Conservation (phyloP, 2,797 vertebrate genomes). For the Phalloptychus januarius region DNA sequence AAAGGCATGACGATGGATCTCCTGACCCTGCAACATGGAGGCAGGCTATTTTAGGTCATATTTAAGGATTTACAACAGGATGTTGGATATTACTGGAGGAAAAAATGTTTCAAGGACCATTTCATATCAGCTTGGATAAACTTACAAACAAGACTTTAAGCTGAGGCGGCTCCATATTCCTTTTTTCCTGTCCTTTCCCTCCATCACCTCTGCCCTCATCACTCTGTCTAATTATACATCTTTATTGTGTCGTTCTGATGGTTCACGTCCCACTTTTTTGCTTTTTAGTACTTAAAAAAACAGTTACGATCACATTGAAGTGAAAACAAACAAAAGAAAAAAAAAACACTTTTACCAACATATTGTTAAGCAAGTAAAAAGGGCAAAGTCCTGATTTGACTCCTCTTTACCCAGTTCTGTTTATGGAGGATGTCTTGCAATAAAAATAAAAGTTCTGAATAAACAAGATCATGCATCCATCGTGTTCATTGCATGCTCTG, state of each 20-base stretch:
- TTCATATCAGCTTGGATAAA: conserved; percentile 49
- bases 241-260: background rate
- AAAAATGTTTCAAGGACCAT: conserved; percentile 15
- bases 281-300: background rate
- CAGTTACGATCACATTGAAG: conserved; percentile 11
- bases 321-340: background rate
- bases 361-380: background rate
- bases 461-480: conserved; percentile 57
- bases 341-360: background rate
- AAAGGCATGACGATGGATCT: conserved; percentile 7
- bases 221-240: conserved; percentile 23
- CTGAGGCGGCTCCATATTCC: background rate
- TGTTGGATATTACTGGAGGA: conserved; percentile 16
- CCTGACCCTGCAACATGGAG: conserved; percentile 5
- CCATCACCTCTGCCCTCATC: conserved; percentile 10
- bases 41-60: conserved; percentile 22
- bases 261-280: background rate
- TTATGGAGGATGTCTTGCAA: conserved; percentile 24
- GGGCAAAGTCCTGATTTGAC: conserved; percentile 3
- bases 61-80: conserved; percentile 32
- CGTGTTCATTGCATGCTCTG: conserved; percentile 38
- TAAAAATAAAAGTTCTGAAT: conserved; percentile 32
- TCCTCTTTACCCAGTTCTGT: background rate
- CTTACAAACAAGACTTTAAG: conserved; percentile 13
- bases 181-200: background rate